Percentiles rank a stretch among this genome's conserved stretches.
Conservation (phyloP, 2,797 vertebrate genomes). For the Mus spretus region DNA sequence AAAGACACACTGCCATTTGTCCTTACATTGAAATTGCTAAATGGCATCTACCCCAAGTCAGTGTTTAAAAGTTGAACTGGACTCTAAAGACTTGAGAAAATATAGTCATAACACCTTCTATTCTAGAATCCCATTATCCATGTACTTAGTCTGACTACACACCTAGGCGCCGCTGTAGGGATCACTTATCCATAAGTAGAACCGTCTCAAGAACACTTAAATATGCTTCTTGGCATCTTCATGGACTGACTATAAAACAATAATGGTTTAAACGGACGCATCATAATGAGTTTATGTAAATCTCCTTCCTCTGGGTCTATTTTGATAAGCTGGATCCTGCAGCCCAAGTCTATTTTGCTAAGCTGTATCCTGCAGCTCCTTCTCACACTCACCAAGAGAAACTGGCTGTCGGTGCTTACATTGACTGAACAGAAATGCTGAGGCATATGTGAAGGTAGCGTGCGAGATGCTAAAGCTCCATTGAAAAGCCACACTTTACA, state of each 20-base stretch:
- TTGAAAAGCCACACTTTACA: background rate
- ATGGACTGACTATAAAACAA: conserved; percentile 7
- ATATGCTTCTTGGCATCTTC: background rate
- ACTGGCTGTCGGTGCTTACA: background rate
- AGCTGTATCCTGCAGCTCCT: background rate
- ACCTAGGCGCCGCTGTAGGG: background rate
- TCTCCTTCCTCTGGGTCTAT: background rate
- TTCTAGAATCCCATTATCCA: background rate
- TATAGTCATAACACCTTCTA: background rate
- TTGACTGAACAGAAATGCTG: fast-evolving
- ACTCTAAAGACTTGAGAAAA: conserved; percentile 1
- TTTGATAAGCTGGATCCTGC: background rate
- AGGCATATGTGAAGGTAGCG: background rate
- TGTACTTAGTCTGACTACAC: background rate
- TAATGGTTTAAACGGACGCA: conserved; percentile 39
- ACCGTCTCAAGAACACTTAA: conserved; percentile 9
- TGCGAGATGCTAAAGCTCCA: fast-evolving
- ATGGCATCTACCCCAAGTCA: background rate
- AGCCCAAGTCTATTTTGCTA: conserved; percentile 36
- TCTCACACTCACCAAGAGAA: background rate
- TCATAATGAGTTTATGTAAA: conserved; percentile 27
- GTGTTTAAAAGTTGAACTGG: background rate
- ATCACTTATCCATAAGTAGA: background rate
- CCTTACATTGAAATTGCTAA: conserved; percentile 4
- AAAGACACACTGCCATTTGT: background rate